A percentile compares a stretch with the other conserved stretches of the same genome.
phyloP scores from a whole-genome alignment of 2,113 vertebrate genomes.

The Boulengeromyrus knoepffleri region DNA sequence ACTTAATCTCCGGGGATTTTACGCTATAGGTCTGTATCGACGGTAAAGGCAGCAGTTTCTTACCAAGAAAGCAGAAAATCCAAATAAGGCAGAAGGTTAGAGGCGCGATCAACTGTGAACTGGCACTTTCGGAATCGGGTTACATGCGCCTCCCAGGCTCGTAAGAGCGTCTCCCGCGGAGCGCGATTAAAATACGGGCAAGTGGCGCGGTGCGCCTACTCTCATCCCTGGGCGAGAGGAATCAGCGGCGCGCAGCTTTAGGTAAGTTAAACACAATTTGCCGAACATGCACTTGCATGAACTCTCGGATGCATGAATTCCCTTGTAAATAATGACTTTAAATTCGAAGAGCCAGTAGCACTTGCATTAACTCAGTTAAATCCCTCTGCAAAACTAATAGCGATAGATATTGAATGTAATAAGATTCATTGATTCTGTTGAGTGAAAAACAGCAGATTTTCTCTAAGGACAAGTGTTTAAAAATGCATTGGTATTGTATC shows the following conservation, averaged over 20 bases:
- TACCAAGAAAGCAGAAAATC: slow-evolving; percentile 9
- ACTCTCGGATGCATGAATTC: not conserved
- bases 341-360: not conserved
- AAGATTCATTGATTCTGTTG: not conserved
- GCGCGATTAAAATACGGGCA: not conserved
- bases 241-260: not conserved
- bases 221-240: not conserved
- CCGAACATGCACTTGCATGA: not conserved
- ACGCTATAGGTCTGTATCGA: not conserved
- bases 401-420: not conserved
- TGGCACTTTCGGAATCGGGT: not conserved
- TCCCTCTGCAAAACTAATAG: not conserved
- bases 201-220: not conserved
- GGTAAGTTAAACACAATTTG: not conserved
- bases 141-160: not conserved
- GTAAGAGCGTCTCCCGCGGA: not conserved
- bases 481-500: not conserved
- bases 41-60: not conserved
- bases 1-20: not conserved
- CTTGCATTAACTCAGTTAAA: not conserved
- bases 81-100: slow-evolving; percentile 21
- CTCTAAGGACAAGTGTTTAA: not conserved
- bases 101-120: not conserved
- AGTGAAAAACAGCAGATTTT: not conserved
- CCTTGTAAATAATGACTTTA: not conserved